Conservation (phyloP, 2,797 vertebrate genomes). For the Sparidentex hasta region DNA sequence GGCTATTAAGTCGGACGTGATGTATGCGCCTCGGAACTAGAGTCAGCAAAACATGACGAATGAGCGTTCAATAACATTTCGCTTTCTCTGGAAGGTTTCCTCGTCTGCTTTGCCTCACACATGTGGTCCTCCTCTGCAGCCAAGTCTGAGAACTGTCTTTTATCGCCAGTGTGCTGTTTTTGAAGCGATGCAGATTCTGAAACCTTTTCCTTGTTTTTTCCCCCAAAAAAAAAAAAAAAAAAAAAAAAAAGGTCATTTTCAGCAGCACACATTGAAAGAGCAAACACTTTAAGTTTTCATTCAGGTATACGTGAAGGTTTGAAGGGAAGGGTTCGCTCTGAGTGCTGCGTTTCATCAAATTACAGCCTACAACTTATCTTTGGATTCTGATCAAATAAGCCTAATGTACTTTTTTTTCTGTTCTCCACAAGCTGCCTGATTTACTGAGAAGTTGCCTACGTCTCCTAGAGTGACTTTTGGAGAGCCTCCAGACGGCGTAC, state of each 20-base stretch:
- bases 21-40: slow-evolving; percentile 50
- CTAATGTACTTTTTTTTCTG: slow-evolving; percentile 38
- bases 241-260: not conserved
- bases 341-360: slow-evolving; percentile 14
- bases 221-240: not conserved
- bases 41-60: slow-evolving; percentile 69
- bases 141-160: slow-evolving; percentile 25
- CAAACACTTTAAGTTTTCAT: not conserved
- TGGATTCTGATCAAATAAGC: not conserved
- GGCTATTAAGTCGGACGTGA: slow-evolving; percentile 60
- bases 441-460: slow-evolving; percentile 15
- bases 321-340: not conserved
- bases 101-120: slow-evolving; percentile 41
- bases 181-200: slow-evolving; percentile 21
- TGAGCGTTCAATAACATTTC: slow-evolving; percentile 52
- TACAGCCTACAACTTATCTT: not conserved
- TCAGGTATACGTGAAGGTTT: not conserved
- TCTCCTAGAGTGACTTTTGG: slow-evolving; percentile 22
- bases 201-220: not conserved
- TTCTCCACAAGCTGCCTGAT: not conserved
- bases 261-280: not conserved
- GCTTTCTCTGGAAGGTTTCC: slow-evolving; percentile 42
- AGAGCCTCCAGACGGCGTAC: not conserved
- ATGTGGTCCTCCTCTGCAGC: slow-evolving; percentile 4
- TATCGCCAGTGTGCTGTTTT: slow-evolving; percentile 34